Conservation (phyloP, 2,797 vertebrate species). For the Spea hammondii region DNA sequence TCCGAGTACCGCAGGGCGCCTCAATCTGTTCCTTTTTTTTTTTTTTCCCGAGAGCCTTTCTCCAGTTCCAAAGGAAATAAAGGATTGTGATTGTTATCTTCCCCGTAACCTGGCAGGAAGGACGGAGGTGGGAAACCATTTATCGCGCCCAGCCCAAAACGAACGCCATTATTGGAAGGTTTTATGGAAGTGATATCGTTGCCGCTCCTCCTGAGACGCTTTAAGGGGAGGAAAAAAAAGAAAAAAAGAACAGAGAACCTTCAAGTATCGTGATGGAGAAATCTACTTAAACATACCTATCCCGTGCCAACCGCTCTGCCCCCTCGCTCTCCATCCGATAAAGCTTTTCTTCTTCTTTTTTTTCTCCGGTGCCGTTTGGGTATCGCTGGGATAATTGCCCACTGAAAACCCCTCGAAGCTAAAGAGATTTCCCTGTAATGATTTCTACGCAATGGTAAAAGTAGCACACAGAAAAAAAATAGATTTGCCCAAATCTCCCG, state of each 20-base stretch:
- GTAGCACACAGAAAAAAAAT: no score
- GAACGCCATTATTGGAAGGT: constrained; percentile 43
- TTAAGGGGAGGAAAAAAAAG: constrained; percentile 1
- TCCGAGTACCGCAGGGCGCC: constrained; percentile 3
- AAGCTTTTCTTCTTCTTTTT: constrained; percentile 7
- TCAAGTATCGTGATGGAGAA: neutral
- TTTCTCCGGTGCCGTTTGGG: constrained; percentile 17
- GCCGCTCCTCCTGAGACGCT: neutral
- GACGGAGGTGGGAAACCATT: constrained; percentile 4
- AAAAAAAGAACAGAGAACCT: neutral
- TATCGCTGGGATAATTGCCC: constrained; percentile 38
- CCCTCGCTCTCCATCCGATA: neutral
- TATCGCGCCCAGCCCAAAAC: constrained; percentile 20
- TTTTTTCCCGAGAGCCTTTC: neutral
- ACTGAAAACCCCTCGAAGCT: constrained; percentile 22
- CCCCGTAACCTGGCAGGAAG: constrained; percentile 9
- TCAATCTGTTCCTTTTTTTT: constrained; percentile 27
- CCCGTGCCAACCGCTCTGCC: neutral
- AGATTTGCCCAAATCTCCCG: no score
- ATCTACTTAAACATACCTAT: neutral
- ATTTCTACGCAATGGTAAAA: no score
- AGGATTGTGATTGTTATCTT: constrained; percentile 7
- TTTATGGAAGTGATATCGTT: constrained; percentile 35
- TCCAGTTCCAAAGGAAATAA: constrained; percentile 19
- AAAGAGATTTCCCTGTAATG: neutral